Evolutionary conservation across 2,797 vertebrate genomes (phyloP), one percentile per base, ranked within the genome.

Genomic region (Varecia variegata): DNA sequence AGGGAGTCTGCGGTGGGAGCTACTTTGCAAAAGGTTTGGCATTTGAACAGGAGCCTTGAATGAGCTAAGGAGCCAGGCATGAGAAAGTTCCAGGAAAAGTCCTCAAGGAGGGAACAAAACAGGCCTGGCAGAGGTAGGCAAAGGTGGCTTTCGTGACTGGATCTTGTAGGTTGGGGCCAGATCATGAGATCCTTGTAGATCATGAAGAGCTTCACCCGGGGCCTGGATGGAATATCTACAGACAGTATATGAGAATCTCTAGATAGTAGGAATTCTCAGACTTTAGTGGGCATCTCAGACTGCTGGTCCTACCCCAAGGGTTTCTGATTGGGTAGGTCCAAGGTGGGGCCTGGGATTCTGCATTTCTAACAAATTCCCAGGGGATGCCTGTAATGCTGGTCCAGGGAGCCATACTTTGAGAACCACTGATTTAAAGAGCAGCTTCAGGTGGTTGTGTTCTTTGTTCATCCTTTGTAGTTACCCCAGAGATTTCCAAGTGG

Each of bases 21-120:
- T 45, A 47, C 40, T 86, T 96, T 82, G n/a, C 25, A 43, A 83
- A 93, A 95, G 40, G 32, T 76, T 62, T 93, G 82, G 56, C 50
- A 74, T 74, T 93, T 94, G 52, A 86, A 89, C 35, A 52, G 54
- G 79, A 90, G 84, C 38, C 18, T 65, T 65, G 60, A 84, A 21
- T 65, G 68, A 89, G 20, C 30, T 43, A 67, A 92, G 54, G 70
- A 56, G 14, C 35, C 35, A 90, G 68, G 27, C 45, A 56, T 62
- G n/a, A 76, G 43, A n/a, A 62, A 2, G 20, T 77, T 92, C 92
- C 54, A 71, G 65, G 79, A 40, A 54, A 79, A 68, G 60, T 85
- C 30, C 20, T 87, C 38, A 62, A 38, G 21, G 58, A 43, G 43
- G 52, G 23, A 83, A n/a, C 35, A 81, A 90, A 23, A 15, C 1